Evolutionary conservation across 2,888 invertebrate genomes (phyloP), one percentile per base, ranked within the genome.

Genomic region (Stenodema calcarata): DNA sequence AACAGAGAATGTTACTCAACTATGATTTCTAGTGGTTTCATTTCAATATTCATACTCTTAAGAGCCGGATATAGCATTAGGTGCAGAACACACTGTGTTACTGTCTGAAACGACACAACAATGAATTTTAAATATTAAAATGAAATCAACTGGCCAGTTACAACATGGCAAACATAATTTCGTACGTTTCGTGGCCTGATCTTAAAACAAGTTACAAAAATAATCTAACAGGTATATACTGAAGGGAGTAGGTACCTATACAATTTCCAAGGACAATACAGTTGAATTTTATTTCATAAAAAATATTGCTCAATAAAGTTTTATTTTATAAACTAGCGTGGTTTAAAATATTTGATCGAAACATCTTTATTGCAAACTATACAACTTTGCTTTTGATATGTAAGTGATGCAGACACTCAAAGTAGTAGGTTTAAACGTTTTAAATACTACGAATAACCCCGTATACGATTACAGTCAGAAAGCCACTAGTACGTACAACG

Each of bases 361-460:
- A 54, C 11, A 0, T 27, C 23, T 62, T 62, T 62, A 62, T 62
- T 75, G 42, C 75, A 75, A 75, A 41, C 42, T 16, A 75, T 42
- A 75, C 30, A 41, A 75, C 75, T n/a, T 35, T 41, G 2, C 11
- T 0, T n/a, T 30, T 75, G 78, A 78, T 80, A 54, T 80, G 80
- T 80, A 41, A 73, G 50, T 80, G 54, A 80, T 50, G 80, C 80
- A 80, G 80, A 80, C 80, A 50, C 47, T 50, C 11, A n/a, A 50
- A 78, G 44, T 27, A 18, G 44, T 44, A 78, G n/a, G n/a, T n/a
- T n/a, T 44, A 44, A 23, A 27, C 78, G 44, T 78, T 42, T 78
- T 44, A 44, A 23, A 78, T 42, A 78, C 78, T 44, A 78, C 78
- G 41, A 78, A 12, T 35, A 62, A 62, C 62, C 62, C 62, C 62